A percentile compares a stretch with the other conserved stretches of the same genome.
Conservation (phyloP, 2,888 invertebrate species). For the Andrena chrysosceles region DNA sequence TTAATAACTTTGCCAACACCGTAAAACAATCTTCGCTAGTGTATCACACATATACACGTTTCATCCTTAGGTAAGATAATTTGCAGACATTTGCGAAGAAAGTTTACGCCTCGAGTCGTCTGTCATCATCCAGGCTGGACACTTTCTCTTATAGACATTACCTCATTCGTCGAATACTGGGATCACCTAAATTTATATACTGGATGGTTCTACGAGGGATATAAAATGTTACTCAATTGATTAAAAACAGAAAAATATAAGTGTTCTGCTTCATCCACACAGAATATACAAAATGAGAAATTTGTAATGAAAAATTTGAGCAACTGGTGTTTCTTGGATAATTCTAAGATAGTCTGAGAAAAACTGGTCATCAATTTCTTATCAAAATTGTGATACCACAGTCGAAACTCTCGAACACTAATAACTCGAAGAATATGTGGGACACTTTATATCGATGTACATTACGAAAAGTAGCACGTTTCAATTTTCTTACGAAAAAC, state of each 20-base stretch:
- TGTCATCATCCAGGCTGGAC: not conserved
- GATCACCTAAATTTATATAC: not conserved
- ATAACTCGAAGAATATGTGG: too few relatives aligned
- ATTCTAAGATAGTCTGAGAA: not conserved
- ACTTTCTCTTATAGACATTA: slow-evolving; percentile 13
- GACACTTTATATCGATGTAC: too few relatives aligned
- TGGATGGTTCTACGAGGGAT: not conserved
- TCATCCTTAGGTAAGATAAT: not conserved
- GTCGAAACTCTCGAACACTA: too few relatives aligned
- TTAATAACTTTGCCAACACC: too few relatives aligned
- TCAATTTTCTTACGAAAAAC: too few relatives aligned
- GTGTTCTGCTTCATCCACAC: not conserved
- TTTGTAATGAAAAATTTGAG: not conserved
- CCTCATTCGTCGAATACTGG: not conserved
- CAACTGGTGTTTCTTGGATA: not conserved
- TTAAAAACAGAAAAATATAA: too few relatives aligned
- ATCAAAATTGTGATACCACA: too few relatives aligned
- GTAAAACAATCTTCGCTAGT: too few relatives aligned
- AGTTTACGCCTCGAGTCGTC: slow-evolving; percentile 8
- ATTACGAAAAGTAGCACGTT: too few relatives aligned
- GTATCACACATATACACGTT: too few relatives aligned
- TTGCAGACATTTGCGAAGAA: slow-evolving; percentile 19
- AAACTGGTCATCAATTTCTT: too few relatives aligned
- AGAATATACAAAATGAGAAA: not conserved
- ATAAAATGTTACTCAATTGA: too few relatives aligned